Evolutionary conservation across 2,797 vertebrate species (phyloP), one percentile per base, ranked within the genome.

Genomic region (Danio albolineatus): DNA sequence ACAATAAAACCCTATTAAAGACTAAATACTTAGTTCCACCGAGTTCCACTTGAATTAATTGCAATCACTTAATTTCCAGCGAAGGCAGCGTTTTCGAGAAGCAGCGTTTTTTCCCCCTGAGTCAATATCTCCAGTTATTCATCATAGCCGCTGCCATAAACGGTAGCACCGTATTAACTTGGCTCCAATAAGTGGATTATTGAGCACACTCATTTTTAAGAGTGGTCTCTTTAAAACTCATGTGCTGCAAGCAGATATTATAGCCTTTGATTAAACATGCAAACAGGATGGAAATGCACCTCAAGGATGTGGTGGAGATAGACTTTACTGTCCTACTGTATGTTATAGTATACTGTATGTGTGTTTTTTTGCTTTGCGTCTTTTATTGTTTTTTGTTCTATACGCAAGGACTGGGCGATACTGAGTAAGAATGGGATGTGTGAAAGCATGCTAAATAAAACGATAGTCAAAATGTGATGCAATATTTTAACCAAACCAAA

Each of bases 11-110:
- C 57, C 12, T 54, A 12, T 60, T 69, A 59, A 76, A 76, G 64
- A 36, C 71, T 67, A 66, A 54, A 72, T 81, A 59, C 43, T 46
- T 10, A 41, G 65, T 70, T 70, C 65, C 54, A 46, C 53, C 21
- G 44, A 36, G 44, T 80, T 82, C 44, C 84, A 80, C 77, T 79
- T 57, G 72, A 82, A 83, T 83, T 73, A 82, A 82, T 73, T 82
- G 79, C 43, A 57, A 62, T 81, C 56, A 56, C 81, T 81, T 79
- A 57, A 67, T 85, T 85, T 75, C 38, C 49, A 70, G 61, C 56
- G 21, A 79, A 76, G 16, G 14, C 49, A 67, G 2, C 60, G 43
- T 67, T 78, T 67, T 59, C 12, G 38, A 67, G 67, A 82, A 43
- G 44, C 76, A 56, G 64, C 60, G 28, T 59, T 60, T 43, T 57